These are phyloP conservation scores for Colinus virginianus DNA, from an alignment of 2,113 vertebrate species.

Conservation along the genomic window DNA sequence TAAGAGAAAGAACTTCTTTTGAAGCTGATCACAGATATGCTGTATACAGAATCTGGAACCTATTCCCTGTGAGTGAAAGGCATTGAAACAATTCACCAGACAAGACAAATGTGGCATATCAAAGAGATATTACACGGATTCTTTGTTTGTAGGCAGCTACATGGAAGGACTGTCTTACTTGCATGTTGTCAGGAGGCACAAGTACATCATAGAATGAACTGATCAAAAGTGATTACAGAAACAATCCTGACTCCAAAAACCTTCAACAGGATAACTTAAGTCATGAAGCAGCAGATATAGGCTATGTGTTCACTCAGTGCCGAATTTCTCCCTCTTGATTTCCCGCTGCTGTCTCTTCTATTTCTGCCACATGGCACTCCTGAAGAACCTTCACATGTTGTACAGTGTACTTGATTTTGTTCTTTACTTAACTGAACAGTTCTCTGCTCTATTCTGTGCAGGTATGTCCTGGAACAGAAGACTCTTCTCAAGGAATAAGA, in stretches of 20 bases:
- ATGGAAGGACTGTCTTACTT: neutral
- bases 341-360: neutral
- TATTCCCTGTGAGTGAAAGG: neutral
- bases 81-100: neutral
- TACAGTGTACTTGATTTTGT: neutral
- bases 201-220: neutral
- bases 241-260: neutral
- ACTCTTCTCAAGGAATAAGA: neutral
- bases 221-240: neutral
- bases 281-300: neutral
- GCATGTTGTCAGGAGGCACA: neutral
- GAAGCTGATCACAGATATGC: neutral
- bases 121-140: neutral
- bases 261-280: neutral
- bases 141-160: neutral
- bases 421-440: neutral
- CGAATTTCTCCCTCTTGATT: neutral
- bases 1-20: neutral
- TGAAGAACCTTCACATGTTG: neutral
- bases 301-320: neutral
- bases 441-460: neutral
- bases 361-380: neutral
- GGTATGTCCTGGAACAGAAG: neutral
- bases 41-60: neutral
- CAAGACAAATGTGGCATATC: neutral